A percentile compares a stretch with the other conserved stretches of the same genome.
These are phyloP conservation scores for Microtus ochrogaster DNA, from an alignment of 2,113 vertebrate genomes.

Conservation along the genomic window DNA sequence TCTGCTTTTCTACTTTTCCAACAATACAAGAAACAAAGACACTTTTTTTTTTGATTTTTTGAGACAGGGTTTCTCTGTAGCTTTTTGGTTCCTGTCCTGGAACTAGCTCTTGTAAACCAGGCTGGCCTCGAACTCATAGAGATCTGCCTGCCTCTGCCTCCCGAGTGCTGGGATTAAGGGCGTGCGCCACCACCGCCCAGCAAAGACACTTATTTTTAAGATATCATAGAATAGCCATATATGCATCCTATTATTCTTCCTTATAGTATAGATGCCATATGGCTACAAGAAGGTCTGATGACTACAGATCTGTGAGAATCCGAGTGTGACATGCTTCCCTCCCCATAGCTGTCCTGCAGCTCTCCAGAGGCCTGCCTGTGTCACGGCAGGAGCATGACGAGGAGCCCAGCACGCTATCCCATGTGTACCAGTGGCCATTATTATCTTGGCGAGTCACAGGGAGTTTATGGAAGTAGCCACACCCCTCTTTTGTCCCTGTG, in stretches of 20 bases:
- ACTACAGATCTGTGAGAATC: background rate
- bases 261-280: background rate
- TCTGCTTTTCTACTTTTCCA: background rate
- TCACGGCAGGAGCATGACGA: background rate
- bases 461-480: background rate
- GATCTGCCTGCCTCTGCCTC: no score
- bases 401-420: background rate
- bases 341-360: background rate
- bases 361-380: background rate
- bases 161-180: no score
- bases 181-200: no score
- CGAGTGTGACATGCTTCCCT: background rate
- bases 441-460: background rate
- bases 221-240: background rate
- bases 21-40: background rate
- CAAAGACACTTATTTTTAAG: background rate
- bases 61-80: no score
- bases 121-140: no score
- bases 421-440: accelerated
- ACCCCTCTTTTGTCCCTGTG: conserved; percentile 33
- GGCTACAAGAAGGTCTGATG: background rate
- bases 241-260: background rate
- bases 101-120: no score
- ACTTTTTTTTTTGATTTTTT: no score
- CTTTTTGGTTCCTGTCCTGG: no score